phyloP scores from a whole-genome alignment of 2,888 invertebrate genomes.

The Sphaerophoria taeniata region DNA sequence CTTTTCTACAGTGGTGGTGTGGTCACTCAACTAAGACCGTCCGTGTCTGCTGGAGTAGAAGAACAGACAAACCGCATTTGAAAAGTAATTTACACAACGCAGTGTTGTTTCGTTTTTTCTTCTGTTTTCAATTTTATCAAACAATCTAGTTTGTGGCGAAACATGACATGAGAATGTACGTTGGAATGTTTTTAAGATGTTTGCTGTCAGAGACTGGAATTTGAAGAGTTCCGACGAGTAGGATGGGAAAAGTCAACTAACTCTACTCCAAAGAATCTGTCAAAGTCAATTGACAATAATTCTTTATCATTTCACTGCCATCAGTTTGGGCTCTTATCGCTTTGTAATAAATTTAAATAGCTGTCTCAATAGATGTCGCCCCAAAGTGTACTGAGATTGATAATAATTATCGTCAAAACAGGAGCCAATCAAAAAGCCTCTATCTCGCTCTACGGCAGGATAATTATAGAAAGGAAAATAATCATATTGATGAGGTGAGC shows the following conservation, averaged over 20 bases:
- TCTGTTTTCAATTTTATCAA: slow-evolving; percentile 18
- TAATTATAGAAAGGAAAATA: not conserved
- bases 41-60: slow-evolving; percentile 10
- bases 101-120: not conserved
- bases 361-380: slow-evolving; percentile 32
- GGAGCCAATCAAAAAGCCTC: slow-evolving; percentile 8
- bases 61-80: slow-evolving; percentile 21
- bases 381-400: slow-evolving; percentile 51
- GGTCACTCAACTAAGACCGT: slow-evolving; percentile 53
- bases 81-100: slow-evolving; percentile 49
- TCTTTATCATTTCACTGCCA: slow-evolving; percentile 38
- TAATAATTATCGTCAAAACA: slow-evolving; percentile 38
- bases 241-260: not conserved
- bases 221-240: not conserved
- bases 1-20: slow-evolving; percentile 14
- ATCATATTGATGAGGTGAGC: not conserved
- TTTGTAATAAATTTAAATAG: slow-evolving; percentile 59
- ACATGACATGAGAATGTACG: slow-evolving; percentile 28
- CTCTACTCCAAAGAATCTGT: too few relatives aligned
- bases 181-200: slow-evolving; percentile 11
- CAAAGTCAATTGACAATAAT: slow-evolving; percentile 23
- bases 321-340: slow-evolving; percentile 31
- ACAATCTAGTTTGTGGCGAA: slow-evolving; percentile 3
- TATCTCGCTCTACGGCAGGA: not conserved
- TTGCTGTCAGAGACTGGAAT: not conserved